Conservation (phyloP, 2,888 invertebrate species). For the Volucella inflata region DNA sequence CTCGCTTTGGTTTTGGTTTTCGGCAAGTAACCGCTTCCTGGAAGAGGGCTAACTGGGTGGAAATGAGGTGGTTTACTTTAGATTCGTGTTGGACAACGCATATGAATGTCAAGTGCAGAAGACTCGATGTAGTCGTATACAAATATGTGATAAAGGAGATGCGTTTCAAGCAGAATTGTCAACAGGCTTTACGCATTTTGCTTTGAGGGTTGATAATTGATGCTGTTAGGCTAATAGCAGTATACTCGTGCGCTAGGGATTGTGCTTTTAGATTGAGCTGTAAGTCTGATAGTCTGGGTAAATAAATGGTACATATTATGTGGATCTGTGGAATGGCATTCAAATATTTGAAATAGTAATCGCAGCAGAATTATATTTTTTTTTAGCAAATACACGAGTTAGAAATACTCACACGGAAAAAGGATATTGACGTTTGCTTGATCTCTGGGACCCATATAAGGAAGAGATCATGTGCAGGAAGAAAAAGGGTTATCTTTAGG, state of each 20-base stretch:
- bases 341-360: too few relatives aligned
- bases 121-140: constrained; percentile 25
- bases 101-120: constrained; percentile 71
- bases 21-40: constrained; percentile 61
- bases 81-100: constrained; percentile 66
- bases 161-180: constrained; percentile 50
- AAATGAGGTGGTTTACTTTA: not conserved
- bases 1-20: constrained; percentile 72
- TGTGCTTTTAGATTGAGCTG: constrained; percentile 25
- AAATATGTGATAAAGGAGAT: constrained; percentile 34
- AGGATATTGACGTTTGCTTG: too few relatives aligned
- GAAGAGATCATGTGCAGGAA: too few relatives aligned
- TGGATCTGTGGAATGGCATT: too few relatives aligned
- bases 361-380: too few relatives aligned
- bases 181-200: constrained; percentile 49
- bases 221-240: constrained; percentile 43
- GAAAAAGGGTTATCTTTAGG: too few relatives aligned
- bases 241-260: constrained; percentile 18
- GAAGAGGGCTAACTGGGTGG: constrained; percentile 17
- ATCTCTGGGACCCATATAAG: too few relatives aligned
- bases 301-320: too few relatives aligned
- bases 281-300: not conserved
- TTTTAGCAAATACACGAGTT: too few relatives aligned
- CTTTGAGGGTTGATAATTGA: constrained; percentile 58
- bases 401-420: too few relatives aligned